These are phyloP conservation scores for Cartodere bifasciata DNA, from an alignment of 2,888 invertebrate genomes.

Conservation along the genomic window DNA sequence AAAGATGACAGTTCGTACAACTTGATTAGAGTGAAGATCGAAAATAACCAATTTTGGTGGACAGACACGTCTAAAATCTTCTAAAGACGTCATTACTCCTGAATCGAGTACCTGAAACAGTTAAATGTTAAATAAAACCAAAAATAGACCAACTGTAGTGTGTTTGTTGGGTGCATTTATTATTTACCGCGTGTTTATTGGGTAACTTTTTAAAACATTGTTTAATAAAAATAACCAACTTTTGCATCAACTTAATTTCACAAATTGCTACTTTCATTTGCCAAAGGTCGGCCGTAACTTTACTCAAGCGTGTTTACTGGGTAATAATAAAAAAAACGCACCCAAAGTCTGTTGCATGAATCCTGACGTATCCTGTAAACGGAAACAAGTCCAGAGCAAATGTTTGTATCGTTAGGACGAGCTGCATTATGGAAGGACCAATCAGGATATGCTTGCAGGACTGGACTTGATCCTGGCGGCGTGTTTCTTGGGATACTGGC, in stretches of 20 bases:
- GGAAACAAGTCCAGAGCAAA: slow-evolving; percentile 65
- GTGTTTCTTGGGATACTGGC: slow-evolving; percentile 52
- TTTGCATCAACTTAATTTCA: no score
- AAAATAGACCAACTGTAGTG: no score
- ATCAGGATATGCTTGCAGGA: slow-evolving; percentile 29
- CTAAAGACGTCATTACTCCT: slow-evolving; percentile 57
- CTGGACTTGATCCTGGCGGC: slow-evolving; percentile 54
- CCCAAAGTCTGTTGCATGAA: slow-evolving; percentile 72
- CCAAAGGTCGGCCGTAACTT: no score
- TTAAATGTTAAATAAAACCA: background rate
- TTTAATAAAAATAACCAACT: no score
- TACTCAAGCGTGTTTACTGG: no score
- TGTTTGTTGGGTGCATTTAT: no score
- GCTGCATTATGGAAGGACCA: slow-evolving; percentile 60
- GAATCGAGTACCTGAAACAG: slow-evolving; percentile 71
- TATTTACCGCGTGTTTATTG: no score
- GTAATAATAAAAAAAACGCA: no score
- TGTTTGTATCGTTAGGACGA: slow-evolving; percentile 55
- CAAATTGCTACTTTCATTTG: no score
- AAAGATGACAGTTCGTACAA: slow-evolving; percentile 59
- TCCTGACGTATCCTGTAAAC: slow-evolving; percentile 66
- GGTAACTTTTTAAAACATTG: no score
- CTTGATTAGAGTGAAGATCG: slow-evolving; percentile 57
- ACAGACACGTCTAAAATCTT: slow-evolving; percentile 53
- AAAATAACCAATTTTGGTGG: slow-evolving; percentile 73